Evolutionary conservation across 1,140 invertebrate species (phyloP).

Genomic region (Cepaea nemoralis): DNA sequence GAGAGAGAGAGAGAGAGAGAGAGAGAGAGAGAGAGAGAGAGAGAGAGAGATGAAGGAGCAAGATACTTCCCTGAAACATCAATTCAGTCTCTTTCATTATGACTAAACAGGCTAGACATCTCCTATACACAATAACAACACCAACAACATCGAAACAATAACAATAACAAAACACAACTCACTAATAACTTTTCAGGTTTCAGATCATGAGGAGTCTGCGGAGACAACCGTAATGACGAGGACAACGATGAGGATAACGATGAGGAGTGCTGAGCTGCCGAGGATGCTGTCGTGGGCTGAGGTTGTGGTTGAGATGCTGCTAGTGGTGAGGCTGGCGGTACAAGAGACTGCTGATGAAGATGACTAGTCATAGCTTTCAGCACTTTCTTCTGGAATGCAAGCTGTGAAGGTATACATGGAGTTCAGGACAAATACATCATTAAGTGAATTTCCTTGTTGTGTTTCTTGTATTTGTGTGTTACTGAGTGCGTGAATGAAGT

Average conservation of each 20-base stretch:
- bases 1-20: neutral
- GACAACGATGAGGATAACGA: neutral
- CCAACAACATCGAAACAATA: neutral
- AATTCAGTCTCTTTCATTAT: no score
- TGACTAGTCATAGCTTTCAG: conserved; percentile 33
- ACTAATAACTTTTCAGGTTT: conserved; percentile 13
- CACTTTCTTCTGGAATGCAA: conserved; percentile 39
- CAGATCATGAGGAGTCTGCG: conserved; percentile 7
- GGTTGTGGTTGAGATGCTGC: conserved; percentile 19
- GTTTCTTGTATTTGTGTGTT: no score
- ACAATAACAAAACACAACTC: neutral
- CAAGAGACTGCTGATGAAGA: conserved; percentile 16
- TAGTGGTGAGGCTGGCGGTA: neutral
- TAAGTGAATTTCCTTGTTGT: no score
- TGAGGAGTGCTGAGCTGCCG: neutral
- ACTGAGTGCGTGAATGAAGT: no score
- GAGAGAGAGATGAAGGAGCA: neutral
- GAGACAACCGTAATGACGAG: conserved; percentile 14
- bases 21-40: neutral
- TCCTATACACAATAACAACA: neutral
- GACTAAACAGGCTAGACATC: no score
- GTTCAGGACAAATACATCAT: no score
- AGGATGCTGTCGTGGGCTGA: neutral
- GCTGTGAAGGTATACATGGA: no score
- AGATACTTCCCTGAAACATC: no score